Conservation (phyloP, 2,888 invertebrate species). For the Amphimallon solstitiale region DNA sequence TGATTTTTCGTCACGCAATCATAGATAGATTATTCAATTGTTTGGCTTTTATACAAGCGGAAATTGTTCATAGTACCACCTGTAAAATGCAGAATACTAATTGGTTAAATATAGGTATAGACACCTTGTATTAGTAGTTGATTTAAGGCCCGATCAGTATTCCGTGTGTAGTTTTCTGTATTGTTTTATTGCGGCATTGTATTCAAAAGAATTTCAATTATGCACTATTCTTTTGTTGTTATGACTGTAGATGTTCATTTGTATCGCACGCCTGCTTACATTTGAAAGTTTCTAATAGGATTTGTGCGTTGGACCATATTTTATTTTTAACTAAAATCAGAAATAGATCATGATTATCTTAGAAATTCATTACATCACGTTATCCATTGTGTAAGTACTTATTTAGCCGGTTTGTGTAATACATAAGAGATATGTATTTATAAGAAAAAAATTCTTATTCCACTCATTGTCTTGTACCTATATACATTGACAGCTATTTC, state of each 20-base stretch:
- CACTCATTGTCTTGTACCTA: too few species aligned
- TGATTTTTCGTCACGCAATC: not conserved
- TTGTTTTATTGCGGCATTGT: slow-evolving; percentile 35
- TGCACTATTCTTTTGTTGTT: not conserved
- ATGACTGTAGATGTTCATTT: not conserved
- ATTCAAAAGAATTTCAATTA: slow-evolving; percentile 31
- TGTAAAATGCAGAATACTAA: slow-evolving; percentile 32
- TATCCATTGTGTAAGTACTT: too few species aligned
- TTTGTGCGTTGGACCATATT: too few species aligned
- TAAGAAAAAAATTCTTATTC: too few species aligned
- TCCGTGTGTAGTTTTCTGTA: slow-evolving; percentile 31
- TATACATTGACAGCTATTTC: too few species aligned
- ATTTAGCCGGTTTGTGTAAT: too few species aligned
- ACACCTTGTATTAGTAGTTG: slow-evolving; percentile 14
- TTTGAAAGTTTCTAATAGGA: too few species aligned
- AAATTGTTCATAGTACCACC: slow-evolving; percentile 15
- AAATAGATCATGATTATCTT: too few species aligned
- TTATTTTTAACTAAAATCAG: too few species aligned
- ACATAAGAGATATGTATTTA: too few species aligned
- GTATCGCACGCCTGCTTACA: not conserved
- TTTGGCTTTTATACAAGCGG: slow-evolving; percentile 11
- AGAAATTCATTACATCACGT: too few species aligned
- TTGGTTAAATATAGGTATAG: slow-evolving; percentile 13
- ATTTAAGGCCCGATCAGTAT: slow-evolving; percentile 30
- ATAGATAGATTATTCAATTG: not conserved